Evolutionary conservation across 2,888 invertebrate genomes (phyloP).

Genomic region (Eilema caniola): DNA sequence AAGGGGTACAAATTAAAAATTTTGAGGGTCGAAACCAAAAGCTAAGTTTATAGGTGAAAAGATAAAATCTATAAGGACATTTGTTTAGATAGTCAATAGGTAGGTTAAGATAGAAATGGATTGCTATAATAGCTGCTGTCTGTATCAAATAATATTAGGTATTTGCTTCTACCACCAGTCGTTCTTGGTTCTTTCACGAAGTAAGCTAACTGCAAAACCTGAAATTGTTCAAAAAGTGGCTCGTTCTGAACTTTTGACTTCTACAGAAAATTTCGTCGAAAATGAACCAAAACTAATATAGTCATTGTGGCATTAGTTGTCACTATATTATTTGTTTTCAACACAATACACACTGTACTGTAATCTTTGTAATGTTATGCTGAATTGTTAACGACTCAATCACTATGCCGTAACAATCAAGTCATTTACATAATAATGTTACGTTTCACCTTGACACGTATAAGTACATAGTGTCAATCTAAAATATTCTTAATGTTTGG

Average conservation of each 20-base stretch:
- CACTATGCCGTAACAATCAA: neutral
- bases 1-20: too few species aligned
- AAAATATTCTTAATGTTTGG: neutral
- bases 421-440: neutral
- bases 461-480: neutral
- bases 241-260: neutral
- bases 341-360: neutral
- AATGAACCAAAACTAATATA: neutral
- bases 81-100: too few species aligned
- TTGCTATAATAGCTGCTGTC: too few species aligned
- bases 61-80: too few species aligned
- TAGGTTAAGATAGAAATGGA: too few species aligned
- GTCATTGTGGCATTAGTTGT: neutral
- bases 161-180: too few species aligned
- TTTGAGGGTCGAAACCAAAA: neutral
- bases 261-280: neutral
- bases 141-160: too few species aligned
- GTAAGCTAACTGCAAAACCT: too few species aligned
- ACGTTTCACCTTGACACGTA: slow-evolving; percentile 1
- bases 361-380: neutral
- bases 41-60: neutral
- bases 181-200: too few species aligned
- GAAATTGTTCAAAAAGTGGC: too few species aligned
- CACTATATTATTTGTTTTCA: neutral
- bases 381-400: neutral